phyloP scores from a whole-genome alignment of 2,113 vertebrate species.

The Mesembrinibis cayennensis region DNA sequence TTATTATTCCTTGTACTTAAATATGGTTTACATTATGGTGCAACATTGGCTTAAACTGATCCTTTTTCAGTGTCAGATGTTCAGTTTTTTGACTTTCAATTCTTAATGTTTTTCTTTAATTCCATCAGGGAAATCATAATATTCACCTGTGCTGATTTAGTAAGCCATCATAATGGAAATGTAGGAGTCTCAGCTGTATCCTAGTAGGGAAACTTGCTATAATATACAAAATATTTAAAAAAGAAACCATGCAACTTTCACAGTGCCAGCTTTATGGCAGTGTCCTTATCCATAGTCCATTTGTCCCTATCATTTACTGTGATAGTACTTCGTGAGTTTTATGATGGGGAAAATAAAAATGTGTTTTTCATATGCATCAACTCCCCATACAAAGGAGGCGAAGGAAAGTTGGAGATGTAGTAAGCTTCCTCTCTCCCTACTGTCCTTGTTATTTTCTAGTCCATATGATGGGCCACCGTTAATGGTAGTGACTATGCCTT shows the following conservation, averaged over 20 bases:
- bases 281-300: not conserved
- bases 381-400: not conserved
- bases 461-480: fast-evolving
- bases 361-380: not conserved
- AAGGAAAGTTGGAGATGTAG: not conserved
- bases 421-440: not conserved
- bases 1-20: not conserved
- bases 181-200: not conserved
- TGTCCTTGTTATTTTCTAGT: not conserved
- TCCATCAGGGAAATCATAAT: not conserved
- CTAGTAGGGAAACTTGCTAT: not conserved
- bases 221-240: not conserved
- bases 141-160: not conserved
- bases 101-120: not conserved
- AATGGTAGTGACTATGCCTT: not conserved
- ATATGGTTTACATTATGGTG: not conserved
- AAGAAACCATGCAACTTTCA: not conserved
- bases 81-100: not conserved
- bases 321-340: not conserved
- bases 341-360: not conserved
- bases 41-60: not conserved
- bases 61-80: not conserved
- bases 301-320: not conserved
- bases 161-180: not conserved
- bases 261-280: not conserved